Evolutionary conservation across 2,888 invertebrate genomes (phyloP), one percentile per base, ranked within the genome.

Genomic region (Brenthis ino): DNA sequence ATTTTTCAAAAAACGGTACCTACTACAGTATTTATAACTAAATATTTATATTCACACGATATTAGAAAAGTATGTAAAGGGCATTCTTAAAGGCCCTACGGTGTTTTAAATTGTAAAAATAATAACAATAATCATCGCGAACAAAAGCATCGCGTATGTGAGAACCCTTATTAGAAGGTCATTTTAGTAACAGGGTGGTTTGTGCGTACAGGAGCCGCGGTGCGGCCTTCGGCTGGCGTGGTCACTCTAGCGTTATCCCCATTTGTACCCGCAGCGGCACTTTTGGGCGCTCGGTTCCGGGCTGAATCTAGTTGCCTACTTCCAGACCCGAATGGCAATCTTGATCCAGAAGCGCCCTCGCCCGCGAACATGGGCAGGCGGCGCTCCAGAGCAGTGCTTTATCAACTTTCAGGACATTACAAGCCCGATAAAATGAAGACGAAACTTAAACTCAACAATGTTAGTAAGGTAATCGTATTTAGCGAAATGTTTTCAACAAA

Each of bases 401-500:
- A 99, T 93, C 98, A 99, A 93, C 95, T 99, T 80, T 98, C 98
- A 79, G 99, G 99, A 75, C 98, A 98, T 92, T 99, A 98, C 93
- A 98, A 97, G 88, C 98, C 97, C 84, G 98, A 98, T 90, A 97
- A 97, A 87, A 96, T 96, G 93, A 97, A 98, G 94, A 96, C 96
- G 77, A 98, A 98, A 94, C 94, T 98, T 82, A 98, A 98, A 94
- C 94, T 98, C 80, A 98, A 98, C 92, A 98, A 98, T 94, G 98
- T 98, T 94, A 96, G 97, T 95, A 83, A 88, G 88, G 88, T 88
- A 88, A 82, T 69, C 55, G 53, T 12, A 63, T 64, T 43, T 60
- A 12, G 14, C 8, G 16, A 37, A 51, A 37, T 51, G 20, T 33
- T 47, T 58, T 24, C 48, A 37, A 24, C 53, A 66, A 8, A 43